These are phyloP conservation scores for Chrysochloris asiatica DNA, from an alignment of 2,113 vertebrate genomes.

Conservation along the genomic window DNA sequence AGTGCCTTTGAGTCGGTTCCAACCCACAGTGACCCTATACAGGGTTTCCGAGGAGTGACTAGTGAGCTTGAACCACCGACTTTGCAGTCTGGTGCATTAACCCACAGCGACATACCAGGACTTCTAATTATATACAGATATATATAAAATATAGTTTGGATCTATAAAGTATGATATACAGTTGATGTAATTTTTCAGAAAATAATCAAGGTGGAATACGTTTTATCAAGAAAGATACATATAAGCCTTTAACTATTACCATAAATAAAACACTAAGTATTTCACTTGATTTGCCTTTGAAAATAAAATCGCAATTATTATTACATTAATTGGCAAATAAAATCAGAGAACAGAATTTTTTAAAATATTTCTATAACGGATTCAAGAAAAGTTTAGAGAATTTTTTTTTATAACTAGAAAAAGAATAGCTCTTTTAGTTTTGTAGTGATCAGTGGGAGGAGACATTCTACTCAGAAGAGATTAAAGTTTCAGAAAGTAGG, in stretches of 20 bases:
- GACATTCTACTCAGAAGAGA: neutral
- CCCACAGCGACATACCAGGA: too few species aligned
- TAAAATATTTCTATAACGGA: neutral
- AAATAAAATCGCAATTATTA: conserved; percentile 45
- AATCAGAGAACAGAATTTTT: conserved; percentile 28
- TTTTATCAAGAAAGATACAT: conserved; percentile 37
- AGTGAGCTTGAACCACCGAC: too few species aligned
- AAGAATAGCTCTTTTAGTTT: neutral
- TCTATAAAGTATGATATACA: neutral
- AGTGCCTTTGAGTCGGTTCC: too few species aligned
- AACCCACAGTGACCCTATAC: too few species aligned
- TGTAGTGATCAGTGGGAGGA: neutral
- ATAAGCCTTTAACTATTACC: neutral
- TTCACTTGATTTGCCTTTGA: conserved; percentile 14
- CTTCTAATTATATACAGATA: neutral
- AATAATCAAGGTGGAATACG: conserved; percentile 4
- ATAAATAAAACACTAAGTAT: conserved; percentile 41
- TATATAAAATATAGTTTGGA: conserved; percentile 6
- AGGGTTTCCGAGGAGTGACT: too few species aligned
- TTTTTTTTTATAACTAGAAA: neutral
- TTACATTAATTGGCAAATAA: conserved; percentile 25
- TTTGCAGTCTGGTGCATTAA: too few species aligned
- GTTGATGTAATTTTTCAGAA: conserved; percentile 4
- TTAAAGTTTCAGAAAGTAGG: conserved; percentile 13
- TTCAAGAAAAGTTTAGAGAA: conserved; percentile 31